Evolutionary conservation across 2,797 vertebrate genomes (phyloP), one percentile per base, ranked within the genome.

Genomic region (Chloroceryle inda): DNA sequence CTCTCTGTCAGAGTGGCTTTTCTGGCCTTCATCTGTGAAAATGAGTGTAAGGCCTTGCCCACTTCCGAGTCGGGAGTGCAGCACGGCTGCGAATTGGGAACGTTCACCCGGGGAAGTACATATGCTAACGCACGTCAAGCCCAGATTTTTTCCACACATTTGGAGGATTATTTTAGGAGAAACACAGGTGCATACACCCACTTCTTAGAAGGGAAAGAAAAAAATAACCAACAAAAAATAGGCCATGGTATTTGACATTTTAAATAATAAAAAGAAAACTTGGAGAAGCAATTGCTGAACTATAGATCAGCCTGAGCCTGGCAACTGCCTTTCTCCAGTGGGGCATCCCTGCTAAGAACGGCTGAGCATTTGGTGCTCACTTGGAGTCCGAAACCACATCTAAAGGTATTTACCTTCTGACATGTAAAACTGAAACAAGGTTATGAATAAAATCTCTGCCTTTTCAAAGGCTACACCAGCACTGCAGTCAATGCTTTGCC

Each of bases 231-330:
- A 2, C 5, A 27, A 17, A 52, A 29, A 52, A 52, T 52, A 56
- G 47, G 88, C 67, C 86, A 59, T 67, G 77, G 42, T 91, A 71
- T 85, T 53, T 93, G 86, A 85, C 74, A 82, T 95, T 94, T 95
- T 59, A 73, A 94, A 59, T 88, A 75, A 75, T 71, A 62, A 92
- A 92, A 83, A 63, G 72, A 79, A 92, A 49, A 69, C 31, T 58
- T 17, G 62, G 69, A 52, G 83, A 63, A 87, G 80, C 59, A 53
- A 11, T 76, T 5, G 7, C 42, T 1, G 6, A 69, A 37, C 22
- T 68, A 3, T 16, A 45, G n/a, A 58, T 87, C 50, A 62, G 49
- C 50, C 38, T 45, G 77, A 86, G 52, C 16, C 73, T 86, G 80
- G 38, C 27, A 76, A 2, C 13, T 66, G 27, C 29, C 13, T 58